Conservation (phyloP, 2,113 vertebrate species). For the Neogale vison region DNA sequence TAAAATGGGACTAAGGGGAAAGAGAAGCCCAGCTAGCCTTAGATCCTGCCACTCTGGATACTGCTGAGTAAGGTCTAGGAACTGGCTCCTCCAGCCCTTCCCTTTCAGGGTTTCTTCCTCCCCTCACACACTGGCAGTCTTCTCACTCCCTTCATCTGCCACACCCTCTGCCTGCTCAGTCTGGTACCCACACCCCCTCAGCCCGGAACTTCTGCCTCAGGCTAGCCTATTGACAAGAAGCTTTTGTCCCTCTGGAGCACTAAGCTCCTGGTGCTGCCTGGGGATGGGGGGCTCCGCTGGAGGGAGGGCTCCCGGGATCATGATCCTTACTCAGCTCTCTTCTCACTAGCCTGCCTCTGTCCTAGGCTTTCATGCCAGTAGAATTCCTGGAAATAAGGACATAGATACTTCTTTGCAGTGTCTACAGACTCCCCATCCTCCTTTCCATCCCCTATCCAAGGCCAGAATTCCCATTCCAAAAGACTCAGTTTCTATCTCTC, state of each 20-base stretch:
- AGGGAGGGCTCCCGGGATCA: conserved; percentile 27
- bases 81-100: not conserved
- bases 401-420: not conserved
- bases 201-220: conserved; percentile 35
- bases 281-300: conserved; percentile 39
- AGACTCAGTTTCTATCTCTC: not conserved
- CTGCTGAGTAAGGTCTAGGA: not conserved
- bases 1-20: not conserved
- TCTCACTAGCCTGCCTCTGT: not conserved
- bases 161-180: conserved; percentile 22
- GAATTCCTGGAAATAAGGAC: not conserved
- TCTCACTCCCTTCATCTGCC: conserved; percentile 19
- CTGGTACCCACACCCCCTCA: not conserved
- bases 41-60: not conserved
- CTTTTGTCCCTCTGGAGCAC: conserved; percentile 72
- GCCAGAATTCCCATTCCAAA: not conserved
- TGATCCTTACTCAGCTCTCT: not conserved
- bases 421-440: not conserved
- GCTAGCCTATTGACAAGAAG: conserved; percentile 69
- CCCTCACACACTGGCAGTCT: not conserved
- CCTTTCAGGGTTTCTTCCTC: not conserved
- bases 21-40: not conserved
- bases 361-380: not conserved
- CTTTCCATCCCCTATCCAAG: not conserved
- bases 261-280: conserved; percentile 78